Evolutionary conservation across 2,888 invertebrate species (phyloP), one percentile per base, ranked within the genome.

Genomic region (Eristalis tenax): DNA sequence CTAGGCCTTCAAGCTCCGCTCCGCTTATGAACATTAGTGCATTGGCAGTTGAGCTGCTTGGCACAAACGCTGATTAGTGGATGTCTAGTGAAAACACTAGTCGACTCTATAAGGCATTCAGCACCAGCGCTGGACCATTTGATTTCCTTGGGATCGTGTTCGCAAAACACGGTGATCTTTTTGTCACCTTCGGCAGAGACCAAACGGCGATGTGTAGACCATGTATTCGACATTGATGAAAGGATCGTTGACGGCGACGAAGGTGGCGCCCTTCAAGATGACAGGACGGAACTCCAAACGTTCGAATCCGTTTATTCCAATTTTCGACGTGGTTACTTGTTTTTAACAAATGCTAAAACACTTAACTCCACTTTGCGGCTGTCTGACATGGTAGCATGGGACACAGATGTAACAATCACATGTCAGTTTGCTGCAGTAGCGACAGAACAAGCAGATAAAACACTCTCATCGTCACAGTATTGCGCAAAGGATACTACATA

Each of bases 1-100:
- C 93, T 99, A 99, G 26, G 96, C 94, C 5, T 98, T 97, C 90
- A 98, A 95, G 94, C n/a, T 99, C 99, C 88, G 99, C 99, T 90
- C 99, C 99, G 92, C 97, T 96, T 38, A 99, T 99, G 91, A 97
- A 99, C 99, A 99, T 99, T 69, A 99, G 99, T 22, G 99, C 99
- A 93, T 99, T 99, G 90, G 99, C 99, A 85, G 98, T 99, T 84
- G 99, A 99, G 23, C 93, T 98, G 98, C 95, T 98, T 98, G 89
- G 99, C 99, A 89, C 98, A 98, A 90, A 97, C 98, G 91, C 96
- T 96, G 93, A 92, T 99, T 99, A 93, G 96, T 95, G 59, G 96
- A 96, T 68, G 99, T 99, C 92, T 99, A 90, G 99, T 99, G 94
- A 99, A 99, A 26, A 99, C 99, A 89, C 98, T 99, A 91, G 99